phyloP scores from a whole-genome alignment of 2,797 vertebrate species.

The Acestrorhynchus altus region DNA sequence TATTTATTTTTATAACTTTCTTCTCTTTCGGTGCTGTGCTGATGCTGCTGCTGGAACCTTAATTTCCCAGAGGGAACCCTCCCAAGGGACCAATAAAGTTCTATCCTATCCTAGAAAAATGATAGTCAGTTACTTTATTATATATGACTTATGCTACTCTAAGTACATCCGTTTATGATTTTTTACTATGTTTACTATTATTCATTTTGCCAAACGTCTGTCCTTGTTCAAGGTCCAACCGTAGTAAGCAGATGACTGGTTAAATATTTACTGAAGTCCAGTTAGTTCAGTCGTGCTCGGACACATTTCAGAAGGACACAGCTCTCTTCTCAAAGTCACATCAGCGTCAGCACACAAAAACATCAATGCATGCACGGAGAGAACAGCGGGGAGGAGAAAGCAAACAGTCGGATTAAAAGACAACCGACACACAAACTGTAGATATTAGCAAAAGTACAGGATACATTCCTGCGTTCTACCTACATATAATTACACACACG shows the following conservation, averaged over 20 bases:
- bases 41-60: too few species aligned
- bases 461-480: neutral
- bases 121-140: too few species aligned
- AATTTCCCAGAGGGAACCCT: too few species aligned
- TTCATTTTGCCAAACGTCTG: too few species aligned
- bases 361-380: neutral
- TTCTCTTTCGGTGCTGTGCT: too few species aligned
- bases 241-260: neutral
- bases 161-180: too few species aligned
- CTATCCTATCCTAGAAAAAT: too few species aligned
- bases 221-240: too few species aligned
- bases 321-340: constrained; percentile 27
- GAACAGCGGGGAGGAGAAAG: neutral
- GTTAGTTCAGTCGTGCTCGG: neutral
- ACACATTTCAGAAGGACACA: constrained; percentile 29
- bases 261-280: constrained; percentile 25
- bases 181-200: too few species aligned
- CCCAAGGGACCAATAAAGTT: too few species aligned
- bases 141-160: too few species aligned
- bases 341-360: neutral
- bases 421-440: neutral
- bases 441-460: neutral
- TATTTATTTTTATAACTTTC: too few species aligned
- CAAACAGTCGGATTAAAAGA: neutral
- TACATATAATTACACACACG: neutral